These are phyloP conservation scores for Perca schrenkii DNA, from an alignment of 2,113 vertebrate species.

Conservation along the genomic window DNA sequence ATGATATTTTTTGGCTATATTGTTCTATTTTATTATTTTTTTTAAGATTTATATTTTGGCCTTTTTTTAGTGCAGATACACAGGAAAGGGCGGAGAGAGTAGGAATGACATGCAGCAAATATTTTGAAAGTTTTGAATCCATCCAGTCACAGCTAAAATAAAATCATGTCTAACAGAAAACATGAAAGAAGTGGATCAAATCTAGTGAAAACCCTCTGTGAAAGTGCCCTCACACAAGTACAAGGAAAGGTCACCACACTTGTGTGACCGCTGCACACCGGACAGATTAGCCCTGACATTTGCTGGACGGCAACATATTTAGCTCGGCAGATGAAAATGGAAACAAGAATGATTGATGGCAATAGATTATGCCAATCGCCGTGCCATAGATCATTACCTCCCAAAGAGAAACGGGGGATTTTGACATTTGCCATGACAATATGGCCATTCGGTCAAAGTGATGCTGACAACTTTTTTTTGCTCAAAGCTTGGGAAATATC, in stretches of 20 bases:
- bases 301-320: constrained; percentile 16
- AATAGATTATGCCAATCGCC: constrained; percentile 38
- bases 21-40: too few species aligned
- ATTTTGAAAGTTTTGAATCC: background rate
- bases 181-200: background rate
- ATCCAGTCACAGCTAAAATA: background rate
- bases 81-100: too few species aligned
- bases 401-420: background rate
- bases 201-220: background rate
- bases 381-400: constrained; percentile 40
- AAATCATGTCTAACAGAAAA: background rate
- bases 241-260: constrained; percentile 22
- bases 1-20: too few species aligned
- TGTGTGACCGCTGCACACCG: background rate
- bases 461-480: background rate
- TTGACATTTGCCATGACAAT: constrained; percentile 38
- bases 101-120: too few species aligned
- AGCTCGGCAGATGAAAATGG: constrained; percentile 7
- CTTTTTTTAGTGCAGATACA: too few species aligned
- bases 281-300: constrained; percentile 25
- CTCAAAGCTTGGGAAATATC: constrained; percentile 4
- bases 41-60: too few species aligned
- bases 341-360: constrained; percentile 42
- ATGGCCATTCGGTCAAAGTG: constrained; percentile 3
- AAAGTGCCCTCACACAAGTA: background rate